A percentile compares a stretch with the other conserved stretches of the same genome.
Conservation (phyloP, 1,140 invertebrate species). For the Octopus sinensis region DNA sequence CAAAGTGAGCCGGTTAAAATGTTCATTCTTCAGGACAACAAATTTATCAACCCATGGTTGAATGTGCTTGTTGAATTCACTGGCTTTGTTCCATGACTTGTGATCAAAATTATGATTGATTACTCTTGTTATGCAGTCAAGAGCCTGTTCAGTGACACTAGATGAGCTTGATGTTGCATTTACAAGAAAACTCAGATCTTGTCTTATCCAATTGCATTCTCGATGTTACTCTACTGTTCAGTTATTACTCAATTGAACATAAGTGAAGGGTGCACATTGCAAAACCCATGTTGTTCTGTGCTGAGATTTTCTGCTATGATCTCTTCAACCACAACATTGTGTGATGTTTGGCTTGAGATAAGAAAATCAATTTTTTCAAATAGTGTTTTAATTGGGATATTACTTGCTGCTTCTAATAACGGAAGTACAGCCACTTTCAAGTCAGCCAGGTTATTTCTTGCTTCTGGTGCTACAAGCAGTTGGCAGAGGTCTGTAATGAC, state of each 20-base stretch:
- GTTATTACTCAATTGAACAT: not conserved
- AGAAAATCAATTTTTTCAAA: not conserved
- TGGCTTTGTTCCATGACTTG: conserved; percentile 13
- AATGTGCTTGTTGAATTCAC: conserved; percentile 3
- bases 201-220: not conserved
- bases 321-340: too few species aligned
- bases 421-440: not conserved
- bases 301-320: too few species aligned
- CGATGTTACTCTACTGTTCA: not conserved
- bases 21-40: conserved; percentile 4
- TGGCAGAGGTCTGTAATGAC: not conserved
- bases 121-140: conserved; percentile 14
- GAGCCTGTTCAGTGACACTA: conserved; percentile 15
- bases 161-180: conserved; percentile 15
- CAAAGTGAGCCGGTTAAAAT: not conserved
- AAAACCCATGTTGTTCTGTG: not conserved
- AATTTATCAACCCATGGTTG: conserved; percentile 11
- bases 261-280: not conserved
- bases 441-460: not conserved
- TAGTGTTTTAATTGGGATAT: not conserved
- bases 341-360: too few species aligned
- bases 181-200: conserved; percentile 15
- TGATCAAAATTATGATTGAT: conserved; percentile 18
- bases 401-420: not conserved
- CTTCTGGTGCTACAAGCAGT: not conserved